These are phyloP conservation scores for Anguilla japonica DNA, from an alignment of 2,113 vertebrate genomes.

Conservation along the genomic window DNA sequence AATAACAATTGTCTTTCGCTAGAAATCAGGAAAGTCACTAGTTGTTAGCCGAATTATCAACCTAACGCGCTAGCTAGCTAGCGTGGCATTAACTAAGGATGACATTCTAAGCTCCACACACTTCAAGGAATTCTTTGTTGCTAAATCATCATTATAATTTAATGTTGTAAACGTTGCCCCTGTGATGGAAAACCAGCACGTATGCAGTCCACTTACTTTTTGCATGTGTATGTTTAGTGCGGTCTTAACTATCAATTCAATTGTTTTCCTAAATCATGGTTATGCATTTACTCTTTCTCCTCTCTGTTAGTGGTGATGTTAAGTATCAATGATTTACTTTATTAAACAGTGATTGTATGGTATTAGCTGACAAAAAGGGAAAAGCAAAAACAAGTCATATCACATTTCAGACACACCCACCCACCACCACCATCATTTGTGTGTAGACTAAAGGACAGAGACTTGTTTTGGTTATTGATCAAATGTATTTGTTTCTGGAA, in stretches of 20 bases:
- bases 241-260: not conserved
- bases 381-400: too few species aligned
- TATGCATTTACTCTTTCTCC: not conserved
- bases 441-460: not conserved
- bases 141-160: not conserved
- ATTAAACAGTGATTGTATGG: not conserved
- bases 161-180: not conserved
- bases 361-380: too few species aligned
- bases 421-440: not conserved
- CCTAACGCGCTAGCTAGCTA: not conserved
- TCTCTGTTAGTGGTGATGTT: not conserved
- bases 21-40: conserved; percentile 3
- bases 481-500: not conserved
- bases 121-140: not conserved
- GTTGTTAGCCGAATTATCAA: not conserved
- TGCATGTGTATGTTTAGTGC: not conserved
- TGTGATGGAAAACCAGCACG: not conserved
- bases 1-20: conserved; percentile 13
- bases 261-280: not conserved
- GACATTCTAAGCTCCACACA: not conserved
- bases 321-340: not conserved
- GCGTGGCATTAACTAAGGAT: not conserved
- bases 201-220: not conserved
- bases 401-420: too few species aligned
- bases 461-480: not conserved